These are phyloP conservation scores for Charadrius vociferus DNA, from an alignment of 2,113 vertebrate species.

Conservation along the genomic window DNA sequence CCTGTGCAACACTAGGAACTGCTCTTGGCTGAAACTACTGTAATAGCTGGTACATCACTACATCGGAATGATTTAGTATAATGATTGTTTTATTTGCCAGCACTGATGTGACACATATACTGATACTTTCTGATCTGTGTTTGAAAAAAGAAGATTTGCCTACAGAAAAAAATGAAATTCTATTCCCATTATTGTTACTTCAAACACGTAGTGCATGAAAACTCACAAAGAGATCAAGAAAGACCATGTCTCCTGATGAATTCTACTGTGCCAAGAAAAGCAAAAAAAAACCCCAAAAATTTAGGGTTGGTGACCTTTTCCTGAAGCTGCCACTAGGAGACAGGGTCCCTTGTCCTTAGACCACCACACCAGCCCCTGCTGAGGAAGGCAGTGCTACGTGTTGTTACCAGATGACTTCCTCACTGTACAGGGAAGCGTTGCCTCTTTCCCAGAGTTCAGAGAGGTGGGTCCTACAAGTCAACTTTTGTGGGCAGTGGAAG, in stretches of 20 bases:
- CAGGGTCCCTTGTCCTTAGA: neutral
- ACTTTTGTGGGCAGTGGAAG: neutral
- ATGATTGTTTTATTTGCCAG: neutral
- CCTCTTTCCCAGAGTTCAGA: neutral
- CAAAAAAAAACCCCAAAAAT: neutral
- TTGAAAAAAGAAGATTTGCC: neutral
- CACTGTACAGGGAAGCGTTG: neutral
- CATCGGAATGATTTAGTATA: neutral
- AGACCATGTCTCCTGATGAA: rapidly evolving
- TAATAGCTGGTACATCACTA: neutral
- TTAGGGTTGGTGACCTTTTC: neutral
- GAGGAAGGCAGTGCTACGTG: neutral
- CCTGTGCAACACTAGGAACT: neutral
- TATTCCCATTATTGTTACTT: neutral
- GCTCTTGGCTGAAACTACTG: neutral
- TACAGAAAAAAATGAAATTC: neutral
- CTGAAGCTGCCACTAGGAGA: neutral
- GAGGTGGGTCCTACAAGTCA: neutral
- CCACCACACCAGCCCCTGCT: rapidly evolving
- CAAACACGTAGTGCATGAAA: neutral
- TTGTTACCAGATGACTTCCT: neutral
- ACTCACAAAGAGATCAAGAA: neutral
- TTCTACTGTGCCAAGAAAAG: neutral
- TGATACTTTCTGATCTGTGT: neutral
- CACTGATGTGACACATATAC: neutral